A percentile compares a stretch with the other conserved stretches of the same genome.
Evolutionary conservation across 2,888 invertebrate genomes (phyloP).

Genomic region (Acrocera orbiculus): DNA sequence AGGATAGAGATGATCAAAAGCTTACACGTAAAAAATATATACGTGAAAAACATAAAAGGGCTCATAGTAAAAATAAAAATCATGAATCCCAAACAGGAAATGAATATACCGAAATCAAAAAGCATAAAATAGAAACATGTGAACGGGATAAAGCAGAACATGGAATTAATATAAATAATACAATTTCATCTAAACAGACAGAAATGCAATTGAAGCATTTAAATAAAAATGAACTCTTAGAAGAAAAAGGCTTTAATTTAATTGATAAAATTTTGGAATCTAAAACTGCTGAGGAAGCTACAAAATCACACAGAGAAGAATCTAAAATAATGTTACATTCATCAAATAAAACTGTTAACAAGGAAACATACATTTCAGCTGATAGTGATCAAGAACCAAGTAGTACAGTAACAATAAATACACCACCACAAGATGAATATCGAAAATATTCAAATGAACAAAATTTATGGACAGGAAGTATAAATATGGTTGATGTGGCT

Average conservation of each 20-base stretch:
- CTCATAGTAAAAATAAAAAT: constrained; percentile 9
- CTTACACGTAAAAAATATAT: not conserved
- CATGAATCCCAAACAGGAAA: not conserved
- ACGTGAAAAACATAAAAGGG: not conserved
- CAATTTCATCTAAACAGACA: not conserved
- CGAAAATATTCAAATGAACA: constrained; percentile 18
- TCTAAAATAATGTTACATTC: constrained; percentile 6
- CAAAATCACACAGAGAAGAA: constrained; percentile 17
- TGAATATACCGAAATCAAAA: not conserved
- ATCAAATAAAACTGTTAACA: constrained; percentile 5
- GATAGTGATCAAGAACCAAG: constrained; percentile 63
- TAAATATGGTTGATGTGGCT: constrained; percentile 82
- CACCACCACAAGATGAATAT: constrained; percentile 31
- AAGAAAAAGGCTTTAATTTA: constrained; percentile 19
- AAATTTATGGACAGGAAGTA: constrained; percentile 44
- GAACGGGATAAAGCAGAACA: constrained; percentile 12
- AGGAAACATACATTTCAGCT: constrained; percentile 4
- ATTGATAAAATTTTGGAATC: constrained; percentile 30
- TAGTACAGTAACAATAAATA: constrained; percentile 55
- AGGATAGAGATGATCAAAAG: not conserved
- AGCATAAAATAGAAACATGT: constrained; percentile 9
- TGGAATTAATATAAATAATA: constrained; percentile 9
- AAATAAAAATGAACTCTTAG: too few relatives aligned
- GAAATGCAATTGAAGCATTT: constrained; percentile 13
- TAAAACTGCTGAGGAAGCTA: constrained; percentile 28